These are phyloP conservation scores for Alviniconcha marisindica DNA, from an alignment of 1,140 invertebrate genomes.

Conservation along the genomic window DNA sequence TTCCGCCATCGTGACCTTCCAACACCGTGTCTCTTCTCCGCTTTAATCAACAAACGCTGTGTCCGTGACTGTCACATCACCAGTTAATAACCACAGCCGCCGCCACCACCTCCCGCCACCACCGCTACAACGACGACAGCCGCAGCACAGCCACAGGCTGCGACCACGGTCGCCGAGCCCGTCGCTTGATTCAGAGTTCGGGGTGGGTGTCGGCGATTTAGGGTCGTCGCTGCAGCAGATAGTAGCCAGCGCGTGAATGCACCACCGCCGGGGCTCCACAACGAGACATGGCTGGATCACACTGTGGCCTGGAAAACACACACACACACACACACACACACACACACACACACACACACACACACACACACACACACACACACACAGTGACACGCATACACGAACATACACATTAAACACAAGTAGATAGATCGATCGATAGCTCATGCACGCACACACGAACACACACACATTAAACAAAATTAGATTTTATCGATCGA, in stretches of 20 bases:
- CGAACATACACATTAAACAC: background rate
- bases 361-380: background rate
- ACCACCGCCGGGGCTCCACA: too few species aligned
- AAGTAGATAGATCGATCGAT: background rate
- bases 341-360: background rate
- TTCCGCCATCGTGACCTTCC: background rate
- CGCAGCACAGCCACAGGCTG: too few species aligned
- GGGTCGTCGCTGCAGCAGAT: too few species aligned
- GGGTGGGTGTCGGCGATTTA: too few species aligned
- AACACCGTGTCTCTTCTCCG: too few species aligned
- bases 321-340: background rate
- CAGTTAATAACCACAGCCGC: background rate
- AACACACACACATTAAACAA: conserved; percentile 3
- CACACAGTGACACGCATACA: conserved; percentile 5
- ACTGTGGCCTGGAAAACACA: background rate
- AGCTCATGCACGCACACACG: too few species aligned
- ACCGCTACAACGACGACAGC: background rate
- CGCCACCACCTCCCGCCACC: background rate
- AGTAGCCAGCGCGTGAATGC: too few species aligned
- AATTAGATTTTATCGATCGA: too few species aligned
- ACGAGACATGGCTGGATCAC: background rate
- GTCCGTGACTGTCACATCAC: too few species aligned
- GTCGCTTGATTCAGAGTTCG: too few species aligned
- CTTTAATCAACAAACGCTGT: too few species aligned
- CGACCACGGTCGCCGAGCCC: too few species aligned